phyloP scores from a whole-genome alignment of 2,797 vertebrate species.

The Crypturellus tataupa region DNA sequence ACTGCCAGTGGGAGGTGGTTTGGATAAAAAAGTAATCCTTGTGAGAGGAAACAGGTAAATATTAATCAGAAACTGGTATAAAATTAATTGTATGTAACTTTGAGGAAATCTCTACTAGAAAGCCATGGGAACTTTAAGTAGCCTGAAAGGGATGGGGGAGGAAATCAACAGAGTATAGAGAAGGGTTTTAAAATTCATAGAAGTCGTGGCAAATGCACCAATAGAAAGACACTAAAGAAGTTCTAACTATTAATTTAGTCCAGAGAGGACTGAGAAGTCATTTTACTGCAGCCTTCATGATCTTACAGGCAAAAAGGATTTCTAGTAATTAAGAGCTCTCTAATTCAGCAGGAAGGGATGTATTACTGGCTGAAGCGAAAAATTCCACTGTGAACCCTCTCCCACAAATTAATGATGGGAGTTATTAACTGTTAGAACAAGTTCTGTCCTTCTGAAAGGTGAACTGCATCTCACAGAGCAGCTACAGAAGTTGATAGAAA shows the following conservation, averaged over 20 bases:
- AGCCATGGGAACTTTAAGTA: background rate
- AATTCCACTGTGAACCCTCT: background rate
- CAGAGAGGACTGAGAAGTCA: background rate
- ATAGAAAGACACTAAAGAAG: background rate
- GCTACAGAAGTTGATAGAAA: background rate
- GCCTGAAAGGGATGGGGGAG: background rate
- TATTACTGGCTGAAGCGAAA: background rate
- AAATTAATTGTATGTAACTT: background rate
- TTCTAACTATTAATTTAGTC: background rate
- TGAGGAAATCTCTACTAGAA: background rate
- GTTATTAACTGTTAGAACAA: background rate
- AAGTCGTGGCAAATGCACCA: background rate
- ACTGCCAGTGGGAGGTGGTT: background rate
- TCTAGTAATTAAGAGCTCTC: background rate
- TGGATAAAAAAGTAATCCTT: background rate
- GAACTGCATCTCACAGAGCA: background rate
- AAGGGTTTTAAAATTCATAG: background rate
- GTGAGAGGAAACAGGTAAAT: background rate
- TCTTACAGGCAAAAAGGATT: slow-evolving; percentile 16
- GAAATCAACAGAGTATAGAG: background rate
- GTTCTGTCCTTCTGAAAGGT: background rate
- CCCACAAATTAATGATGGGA: background rate
- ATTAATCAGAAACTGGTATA: background rate
- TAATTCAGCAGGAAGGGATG: background rate
- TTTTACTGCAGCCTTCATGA: background rate